Base-by-base conservation (phyloP, 2,113 vertebrate genomes). In the Notothenia rossii region DNA sequence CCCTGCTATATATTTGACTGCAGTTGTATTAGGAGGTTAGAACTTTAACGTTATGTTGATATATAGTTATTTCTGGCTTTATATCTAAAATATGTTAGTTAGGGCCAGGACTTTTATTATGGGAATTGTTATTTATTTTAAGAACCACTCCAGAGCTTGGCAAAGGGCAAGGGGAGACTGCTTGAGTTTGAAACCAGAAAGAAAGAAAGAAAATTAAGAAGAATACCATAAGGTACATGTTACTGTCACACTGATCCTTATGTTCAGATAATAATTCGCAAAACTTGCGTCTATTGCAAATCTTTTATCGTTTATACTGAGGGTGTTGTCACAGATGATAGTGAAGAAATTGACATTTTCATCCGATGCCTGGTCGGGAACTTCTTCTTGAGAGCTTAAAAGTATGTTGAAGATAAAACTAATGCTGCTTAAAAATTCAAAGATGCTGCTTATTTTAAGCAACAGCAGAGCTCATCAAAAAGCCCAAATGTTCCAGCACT, bases 381-480 rank as follows among this genome's bases (percentile, higher is more conserved):
- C 45, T 59, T 66, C 29, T 62, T 40, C 14, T 25, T 60, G 10
- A 66, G 13, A 70, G 40, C 14, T 55, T 22, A 62, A 68, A 11
- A 56, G 3, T 49, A 40, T 11, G 10, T 33, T 15, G 40, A 72
- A 13, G 18, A 36, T n/a, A 46, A 20, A n/a, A 49, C 2, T 25
- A n/a, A 63, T 45, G 3, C 46, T 2, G 2, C 5, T 25, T 50
- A 13, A 18, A 55, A 64, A 63, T 71, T 50, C 56, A 60, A 63
- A 61, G 62, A 22, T 48, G 40, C 29, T 20, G 36, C 25, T 61
- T 66, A 72, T 40, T 60, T 65, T 48, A 71, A 77, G 40, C 62
- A 62, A 20, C 3, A 18, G 2, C n/a, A 7, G 36, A 48, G 49
- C 56, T 56, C 15, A 54, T 72, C 11, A 68, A 45, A 63, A 62